A percentile compares a stretch with the other conserved stretches of the same genome.
Conservation (phyloP, 2,888 invertebrate species). For the Pachydiplax longipennis region DNA sequence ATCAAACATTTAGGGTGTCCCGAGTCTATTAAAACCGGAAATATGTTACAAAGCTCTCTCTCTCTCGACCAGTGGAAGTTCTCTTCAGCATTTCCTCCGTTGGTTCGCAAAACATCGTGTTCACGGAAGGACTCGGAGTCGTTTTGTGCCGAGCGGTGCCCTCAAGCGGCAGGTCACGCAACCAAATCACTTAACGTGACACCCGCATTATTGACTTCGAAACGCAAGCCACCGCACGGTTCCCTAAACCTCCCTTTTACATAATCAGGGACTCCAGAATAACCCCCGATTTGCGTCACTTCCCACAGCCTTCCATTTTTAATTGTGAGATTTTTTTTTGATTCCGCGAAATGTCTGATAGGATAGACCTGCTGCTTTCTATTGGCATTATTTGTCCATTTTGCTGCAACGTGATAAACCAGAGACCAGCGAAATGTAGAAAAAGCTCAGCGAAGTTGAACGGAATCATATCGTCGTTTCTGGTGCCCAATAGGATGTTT, state of each 20-base stretch:
- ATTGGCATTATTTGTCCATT: no score
- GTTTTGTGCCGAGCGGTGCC: background rate
- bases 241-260: background rate
- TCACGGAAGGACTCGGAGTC: background rate
- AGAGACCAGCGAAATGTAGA: no score
- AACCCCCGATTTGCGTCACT: background rate
- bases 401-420: no score
- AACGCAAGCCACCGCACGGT: conserved; percentile 12
- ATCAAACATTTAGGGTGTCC: background rate
- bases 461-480: no score
- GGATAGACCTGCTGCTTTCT: no score
- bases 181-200: conserved; percentile 40
- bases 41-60: background rate
- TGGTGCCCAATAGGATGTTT: no score
- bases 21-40: background rate
- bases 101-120: background rate
- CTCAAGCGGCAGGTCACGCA: conserved; percentile 26
- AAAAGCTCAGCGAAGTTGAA: no score
- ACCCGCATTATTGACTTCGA: conserved; percentile 25
- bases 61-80: background rate
- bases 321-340: background rate
- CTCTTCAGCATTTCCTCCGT: background rate
- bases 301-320: background rate
- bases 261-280: background rate
- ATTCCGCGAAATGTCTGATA: background rate